phyloP scores from a whole-genome alignment of 1,140 invertebrate genomes.

The Thaumatotibia leucotreta region DNA sequence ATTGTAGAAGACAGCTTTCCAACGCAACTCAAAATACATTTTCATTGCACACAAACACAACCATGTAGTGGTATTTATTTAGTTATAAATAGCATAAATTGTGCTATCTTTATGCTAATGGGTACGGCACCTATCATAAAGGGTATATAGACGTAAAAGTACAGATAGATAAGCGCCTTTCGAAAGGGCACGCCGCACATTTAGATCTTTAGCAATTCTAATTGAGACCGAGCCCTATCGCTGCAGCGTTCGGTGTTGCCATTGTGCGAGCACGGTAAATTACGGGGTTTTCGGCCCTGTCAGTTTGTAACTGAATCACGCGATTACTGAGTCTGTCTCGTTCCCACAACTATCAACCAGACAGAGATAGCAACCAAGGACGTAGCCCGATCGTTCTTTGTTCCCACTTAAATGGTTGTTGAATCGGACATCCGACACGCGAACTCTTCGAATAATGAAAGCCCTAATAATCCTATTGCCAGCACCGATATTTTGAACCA shows the following conservation, averaged over 20 bases:
- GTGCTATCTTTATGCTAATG: neutral
- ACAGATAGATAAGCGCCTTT: conserved; percentile 6
- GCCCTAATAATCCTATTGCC: conserved; percentile 30
- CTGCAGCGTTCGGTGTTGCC: conserved; percentile 18
- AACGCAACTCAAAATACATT: neutral
- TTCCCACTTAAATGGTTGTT: neutral
- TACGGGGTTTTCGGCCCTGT: neutral
- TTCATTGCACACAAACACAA: neutral
- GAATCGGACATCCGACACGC: conserved; percentile 27
- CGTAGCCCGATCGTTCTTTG: neutral
- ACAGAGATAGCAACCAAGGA: neutral
- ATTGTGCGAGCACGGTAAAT: conserved; percentile 18
- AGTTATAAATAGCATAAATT: neutral
- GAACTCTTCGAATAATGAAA: conserved; percentile 37
- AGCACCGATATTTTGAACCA: conserved; percentile 15
- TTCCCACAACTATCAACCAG: neutral
- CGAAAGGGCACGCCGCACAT: conserved; percentile 21
- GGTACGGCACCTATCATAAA: neutral
- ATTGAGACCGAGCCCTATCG: conserved; percentile 23
- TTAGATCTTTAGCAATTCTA: conserved; percentile 43
- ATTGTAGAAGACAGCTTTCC: too few species aligned
- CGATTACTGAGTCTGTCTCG: neutral
- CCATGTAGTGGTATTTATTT: neutral
- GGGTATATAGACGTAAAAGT: conserved; percentile 11
- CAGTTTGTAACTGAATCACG: neutral